phyloP scores from a whole-genome alignment of 2,888 invertebrate genomes.

The Dryococelus australis region DNA sequence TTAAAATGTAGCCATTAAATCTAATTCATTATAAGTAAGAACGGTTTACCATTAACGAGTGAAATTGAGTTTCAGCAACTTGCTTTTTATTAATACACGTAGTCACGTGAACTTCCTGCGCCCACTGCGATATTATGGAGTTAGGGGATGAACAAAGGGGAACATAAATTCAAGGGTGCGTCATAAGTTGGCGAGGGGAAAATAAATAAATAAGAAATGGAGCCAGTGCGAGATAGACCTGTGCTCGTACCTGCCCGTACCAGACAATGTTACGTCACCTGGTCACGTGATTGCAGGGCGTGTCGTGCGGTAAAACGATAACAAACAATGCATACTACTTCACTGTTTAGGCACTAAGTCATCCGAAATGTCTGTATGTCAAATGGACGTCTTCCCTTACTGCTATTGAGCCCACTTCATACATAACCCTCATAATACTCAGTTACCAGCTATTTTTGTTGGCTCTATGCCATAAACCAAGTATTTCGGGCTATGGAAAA shows the following conservation, averaged over 20 bases:
- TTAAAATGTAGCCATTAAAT: too few relatives aligned
- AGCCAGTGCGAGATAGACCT: not conserved
- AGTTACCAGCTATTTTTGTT: too few relatives aligned
- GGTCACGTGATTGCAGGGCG: not conserved
- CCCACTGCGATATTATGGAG: too few relatives aligned
- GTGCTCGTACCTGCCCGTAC: not conserved
- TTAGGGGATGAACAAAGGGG: not conserved
- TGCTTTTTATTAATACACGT: too few relatives aligned
- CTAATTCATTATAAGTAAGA: too few relatives aligned
- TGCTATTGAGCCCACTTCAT: too few relatives aligned
- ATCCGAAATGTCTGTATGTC: not conserved
- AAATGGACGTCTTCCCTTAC: not conserved
- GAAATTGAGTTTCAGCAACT: too few relatives aligned
- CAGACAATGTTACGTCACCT: not conserved
- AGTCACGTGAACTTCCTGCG: too few relatives aligned
- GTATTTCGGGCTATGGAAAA: too few relatives aligned
- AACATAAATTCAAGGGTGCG: not conserved
- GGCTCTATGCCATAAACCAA: too few relatives aligned
- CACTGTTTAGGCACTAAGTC: not conserved
- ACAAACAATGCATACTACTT: not conserved
- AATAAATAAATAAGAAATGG: not conserved
- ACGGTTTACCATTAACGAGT: too few relatives aligned
- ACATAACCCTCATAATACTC: too few relatives aligned
- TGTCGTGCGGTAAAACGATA: not conserved
- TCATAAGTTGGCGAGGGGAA: not conserved